Evolutionary conservation across 1,140 invertebrate species (phyloP), one percentile per base, ranked within the genome.

Genomic region (Drosophila mayri): DNA sequence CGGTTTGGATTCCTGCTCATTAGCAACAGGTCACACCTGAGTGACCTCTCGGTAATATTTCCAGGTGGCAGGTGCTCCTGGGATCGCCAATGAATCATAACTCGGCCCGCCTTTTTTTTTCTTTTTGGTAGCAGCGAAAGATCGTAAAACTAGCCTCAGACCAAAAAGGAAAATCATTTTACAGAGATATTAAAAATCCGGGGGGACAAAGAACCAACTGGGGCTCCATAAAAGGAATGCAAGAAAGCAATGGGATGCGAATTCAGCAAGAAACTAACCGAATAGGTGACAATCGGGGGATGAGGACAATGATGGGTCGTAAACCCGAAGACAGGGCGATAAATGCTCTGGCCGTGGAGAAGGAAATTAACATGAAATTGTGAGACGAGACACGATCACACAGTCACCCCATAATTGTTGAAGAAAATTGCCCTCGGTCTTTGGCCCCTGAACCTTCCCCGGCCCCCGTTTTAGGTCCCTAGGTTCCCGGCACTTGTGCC

Each of bases 301-400:
- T 72, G 60, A 76, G 58, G 12, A 35, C 68, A 67, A 74, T 62
- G 64, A 85, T 64, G 37, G 79, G 46, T 87, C 80, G 84, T 87
- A 83, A 88, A 86, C 77, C 68, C 68, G 64, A 85, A 76, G 82
- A 87, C 68, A 61, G 68, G 64, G 62, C 72, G 70, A 82, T 87
- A 87, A 87, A 86, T 81, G 70, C 75, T 72, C 61, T 54, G 38
- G 67, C 54, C 66, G 70, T 57, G 74, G 50, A 71, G 46, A 74
- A 66, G 49, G 71, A 87, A 87, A 87, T 87, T 83, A 80, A 87
- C 80, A 87, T 87, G 81, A 80, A 83, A 73, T 70, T 67, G 73
- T 74, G 68, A 74, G 71, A 82, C 70, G 61, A 68, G 44, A 47
- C 44, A 64, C 68, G 68, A 71, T 72, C 52, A 30, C 52, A 30